Evolutionary conservation across 2,888 invertebrate genomes (phyloP), one percentile per base, ranked within the genome.

Genomic region (Glyphotaelius pellucidus): DNA sequence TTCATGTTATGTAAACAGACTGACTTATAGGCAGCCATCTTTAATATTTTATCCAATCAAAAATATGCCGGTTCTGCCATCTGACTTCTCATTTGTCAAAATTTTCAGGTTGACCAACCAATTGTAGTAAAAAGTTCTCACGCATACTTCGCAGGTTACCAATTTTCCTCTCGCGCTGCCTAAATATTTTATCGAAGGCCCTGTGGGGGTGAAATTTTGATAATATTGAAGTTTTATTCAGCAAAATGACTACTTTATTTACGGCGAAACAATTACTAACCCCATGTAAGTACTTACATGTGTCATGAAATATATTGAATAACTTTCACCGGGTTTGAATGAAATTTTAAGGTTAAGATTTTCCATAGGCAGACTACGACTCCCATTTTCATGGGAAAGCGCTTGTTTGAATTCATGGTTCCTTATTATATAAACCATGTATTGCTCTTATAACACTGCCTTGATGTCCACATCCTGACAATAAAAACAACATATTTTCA

Each of bases 191-290:
- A 67, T 42, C 47, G 7, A 31, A 80, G 81, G 81, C 80, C 42
- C 80, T 80, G 15, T 80, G n/a, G 42, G 80, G n/a, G 52, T 42
- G 3, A 81, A 81, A 81, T 38, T 90, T 90, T 15, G 19, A 31
- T 47, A 84, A 52, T 35, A n/a, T 89, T 38, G 32, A 79, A 30
- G 7, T 11, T 79, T n/a, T 25, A n/a, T 79, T 30, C 32, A 89
- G 42, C 79, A 91, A 91, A 83, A 91, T 91, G 91, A 88, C 91
- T 38, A 91, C 91, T 25, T 79, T 91, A 67, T 90, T 91, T 42
- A 90, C 90, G 47, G 80, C 89, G 3, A 91, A 91, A 85, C 32
- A 67, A 31, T 35, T 91, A 19, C 42, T 91, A 11, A 91, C 80
- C 80, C 91, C 91, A n/a, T 90, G 91, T 91, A 90, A 91, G 90